Evolutionary conservation across 2,888 invertebrate species (phyloP), one percentile per base, ranked within the genome.

Genomic region (Brachypalpus laphriformis): DNA sequence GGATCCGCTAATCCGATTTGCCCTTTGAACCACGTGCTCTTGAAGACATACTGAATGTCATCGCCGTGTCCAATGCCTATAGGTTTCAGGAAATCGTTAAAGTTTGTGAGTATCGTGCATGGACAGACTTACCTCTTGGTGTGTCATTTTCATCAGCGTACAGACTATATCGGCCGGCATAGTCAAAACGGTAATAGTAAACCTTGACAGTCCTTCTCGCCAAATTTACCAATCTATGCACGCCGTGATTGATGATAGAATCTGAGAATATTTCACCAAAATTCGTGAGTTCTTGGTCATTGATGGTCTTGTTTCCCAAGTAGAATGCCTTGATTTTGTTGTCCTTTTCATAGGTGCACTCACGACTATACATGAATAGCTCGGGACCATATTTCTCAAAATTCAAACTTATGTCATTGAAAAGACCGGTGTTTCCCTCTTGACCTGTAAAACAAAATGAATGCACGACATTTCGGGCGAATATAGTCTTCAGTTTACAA

Each of bases 141-240:
- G 92, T 91, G 0, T 93, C 93, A 7, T 90, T 90, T 0, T 91
- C 91, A 66, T 93, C 92, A 71, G 92, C 90, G 45, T 92, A 93
- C 65, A 92, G 89, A 87, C 94, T 94, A 86, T 92, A 92, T 81
- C 93, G 91, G 2, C 95, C 95, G 77, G 93, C 91, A 88, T 94
- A 94, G 25, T 93, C 92, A 87, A 94, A 94, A 82, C 93, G 91
- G 88, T 94, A 94, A 88, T 94, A 94, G 89, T 93, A 95, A 2
- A 95, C 94, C 0, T 91, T 91, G 0, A 92, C 93, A 68, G 93
- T 90, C 1, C 92, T 90, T 0, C 93, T 92, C 59, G 95, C 90
- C 72, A 95, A 87, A 80, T 94, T 92, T 0, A 93, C 94, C 28
- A 94, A 91, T 57, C 94, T 93, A 88, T 95, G 93, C 0, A 93